These are phyloP conservation scores for Mixornis gularis DNA, from an alignment of 2,113 vertebrate genomes.

Conservation along the genomic window DNA sequence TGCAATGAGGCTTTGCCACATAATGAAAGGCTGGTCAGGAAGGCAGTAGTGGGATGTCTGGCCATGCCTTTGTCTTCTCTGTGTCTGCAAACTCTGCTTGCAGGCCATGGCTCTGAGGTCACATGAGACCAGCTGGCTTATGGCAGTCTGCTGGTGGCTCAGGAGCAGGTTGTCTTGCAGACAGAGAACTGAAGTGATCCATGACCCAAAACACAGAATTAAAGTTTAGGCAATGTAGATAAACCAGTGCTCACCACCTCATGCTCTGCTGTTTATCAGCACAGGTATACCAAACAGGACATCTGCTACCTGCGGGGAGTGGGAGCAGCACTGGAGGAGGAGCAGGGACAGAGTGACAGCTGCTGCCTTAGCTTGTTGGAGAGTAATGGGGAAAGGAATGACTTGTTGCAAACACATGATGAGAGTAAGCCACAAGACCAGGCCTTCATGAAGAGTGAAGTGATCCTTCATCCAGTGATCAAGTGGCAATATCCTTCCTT, in stretches of 20 bases:
- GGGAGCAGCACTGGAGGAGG: not conserved
- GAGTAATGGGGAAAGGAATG: not conserved
- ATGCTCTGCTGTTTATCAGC: not conserved
- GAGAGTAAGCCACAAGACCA: not conserved
- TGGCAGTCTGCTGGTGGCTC: not conserved
- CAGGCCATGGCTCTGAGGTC: not conserved
- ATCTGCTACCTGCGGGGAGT: not conserved
- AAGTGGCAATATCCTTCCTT: not conserved
- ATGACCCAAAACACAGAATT: not conserved
- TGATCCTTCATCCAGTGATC: not conserved
- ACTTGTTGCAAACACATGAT: not conserved
- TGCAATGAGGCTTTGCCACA: not conserved
- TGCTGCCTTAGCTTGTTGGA: not conserved
- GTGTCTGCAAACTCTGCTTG: not conserved
- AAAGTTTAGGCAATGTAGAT: not conserved
- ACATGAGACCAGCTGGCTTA: fast-evolving
- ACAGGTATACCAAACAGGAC: not conserved
- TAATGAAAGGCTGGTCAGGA: not conserved
- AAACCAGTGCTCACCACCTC: not conserved
- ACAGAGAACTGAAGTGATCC: not conserved
- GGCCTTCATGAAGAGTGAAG: not conserved
- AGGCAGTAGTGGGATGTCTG: not conserved
- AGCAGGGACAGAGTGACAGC: not conserved
- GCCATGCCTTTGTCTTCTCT: not conserved
- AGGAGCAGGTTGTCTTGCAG: not conserved